Conservation (phyloP, 1,140 invertebrate species). For the Drosophila orosa region DNA sequence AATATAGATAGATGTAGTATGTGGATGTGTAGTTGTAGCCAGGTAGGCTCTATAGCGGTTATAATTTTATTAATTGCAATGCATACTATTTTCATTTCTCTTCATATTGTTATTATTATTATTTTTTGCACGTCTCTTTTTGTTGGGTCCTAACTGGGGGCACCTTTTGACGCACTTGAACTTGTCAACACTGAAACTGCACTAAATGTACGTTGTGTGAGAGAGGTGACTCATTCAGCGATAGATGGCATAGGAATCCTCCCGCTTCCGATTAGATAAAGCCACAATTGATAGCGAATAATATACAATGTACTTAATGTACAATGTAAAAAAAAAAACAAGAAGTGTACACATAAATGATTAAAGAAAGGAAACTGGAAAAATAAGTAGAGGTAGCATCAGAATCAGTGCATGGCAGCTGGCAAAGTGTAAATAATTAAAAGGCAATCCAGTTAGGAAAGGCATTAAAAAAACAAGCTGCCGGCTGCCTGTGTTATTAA, state of each 20-base stretch:
- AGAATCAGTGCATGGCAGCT: slow-evolving; percentile 72
- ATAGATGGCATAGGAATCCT: slow-evolving; percentile 4
- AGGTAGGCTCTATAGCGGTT: slow-evolving; percentile 19
- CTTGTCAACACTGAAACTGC: slow-evolving; percentile 31
- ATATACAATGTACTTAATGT: slow-evolving; percentile 6
- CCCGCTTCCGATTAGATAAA: slow-evolving; percentile 31
- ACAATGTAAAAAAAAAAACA: too few relatives aligned
- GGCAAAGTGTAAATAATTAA: slow-evolving; percentile 70
- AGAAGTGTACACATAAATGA: neutral
- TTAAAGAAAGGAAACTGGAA: neutral
- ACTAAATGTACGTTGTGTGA: slow-evolving; percentile 1
- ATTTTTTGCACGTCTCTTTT: neutral
- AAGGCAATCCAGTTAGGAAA: slow-evolving; percentile 54
- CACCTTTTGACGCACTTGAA: slow-evolving; percentile 38
- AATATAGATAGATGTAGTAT: slow-evolving; percentile 4
- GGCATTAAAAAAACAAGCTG: slow-evolving; percentile 33
- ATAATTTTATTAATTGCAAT: slow-evolving; percentile 9
- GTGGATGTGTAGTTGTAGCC: neutral
- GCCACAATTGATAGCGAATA: slow-evolving; percentile 11
- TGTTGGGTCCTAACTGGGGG: neutral
- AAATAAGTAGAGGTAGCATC: slow-evolving; percentile 14
- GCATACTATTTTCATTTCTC: neutral
- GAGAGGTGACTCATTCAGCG: neutral
- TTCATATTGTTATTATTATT: neutral
- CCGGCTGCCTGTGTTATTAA: slow-evolving; percentile 11